These are phyloP conservation scores for Lordiphosa clarofinis DNA, from an alignment of 1,140 invertebrate genomes.

Conservation along the genomic window DNA sequence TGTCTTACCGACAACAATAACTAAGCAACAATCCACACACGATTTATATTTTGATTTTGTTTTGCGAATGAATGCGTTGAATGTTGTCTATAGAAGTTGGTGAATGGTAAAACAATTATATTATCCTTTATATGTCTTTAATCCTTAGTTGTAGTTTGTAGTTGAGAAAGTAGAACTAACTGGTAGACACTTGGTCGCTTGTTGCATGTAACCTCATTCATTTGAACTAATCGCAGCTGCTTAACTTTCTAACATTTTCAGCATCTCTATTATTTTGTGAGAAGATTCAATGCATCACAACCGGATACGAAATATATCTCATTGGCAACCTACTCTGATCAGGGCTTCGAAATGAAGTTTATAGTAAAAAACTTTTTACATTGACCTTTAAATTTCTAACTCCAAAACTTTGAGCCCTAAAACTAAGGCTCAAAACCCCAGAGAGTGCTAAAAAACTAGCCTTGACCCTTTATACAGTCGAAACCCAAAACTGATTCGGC, in stretches of 20 bases:
- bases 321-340: too few species aligned
- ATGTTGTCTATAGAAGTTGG: not conserved
- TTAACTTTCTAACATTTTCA: constrained; percentile 4
- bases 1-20: constrained; percentile 22
- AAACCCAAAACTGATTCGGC: too few species aligned
- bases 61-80: constrained; percentile 10
- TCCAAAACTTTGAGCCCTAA: too few species aligned
- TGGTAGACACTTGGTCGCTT: constrained; percentile 4
- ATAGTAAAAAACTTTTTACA: too few species aligned
- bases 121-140: not conserved
- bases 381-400: too few species aligned
- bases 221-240: not conserved
- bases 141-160: constrained; percentile 5
- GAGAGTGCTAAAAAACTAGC: too few species aligned
- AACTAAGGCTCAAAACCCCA: too few species aligned
- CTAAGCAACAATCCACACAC: constrained; percentile 12
- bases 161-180: constrained; percentile 12
- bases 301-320: too few species aligned
- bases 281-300: too few species aligned
- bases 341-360: too few species aligned
- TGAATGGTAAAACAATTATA: too few species aligned
- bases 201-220: constrained; percentile 31
- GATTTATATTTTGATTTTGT: constrained; percentile 29
- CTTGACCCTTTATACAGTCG: too few species aligned
- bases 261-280: not conserved